Evolutionary conservation across 2,888 invertebrate species (phyloP).

Genomic region (Amiota communis): DNA sequence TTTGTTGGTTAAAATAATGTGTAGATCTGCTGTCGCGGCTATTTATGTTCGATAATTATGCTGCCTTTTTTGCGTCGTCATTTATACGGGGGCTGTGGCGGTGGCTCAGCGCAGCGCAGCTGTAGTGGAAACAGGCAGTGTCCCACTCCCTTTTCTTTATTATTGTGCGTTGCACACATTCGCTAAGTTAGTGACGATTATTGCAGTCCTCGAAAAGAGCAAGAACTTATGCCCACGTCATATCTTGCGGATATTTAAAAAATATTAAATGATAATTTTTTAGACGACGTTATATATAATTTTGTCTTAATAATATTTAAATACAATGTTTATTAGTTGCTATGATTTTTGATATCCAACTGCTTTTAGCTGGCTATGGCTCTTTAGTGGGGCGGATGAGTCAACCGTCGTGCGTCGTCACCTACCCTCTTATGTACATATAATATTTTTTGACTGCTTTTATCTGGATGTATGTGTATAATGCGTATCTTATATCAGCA

Average conservation of each 20-base stretch:
- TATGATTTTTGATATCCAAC: not conserved
- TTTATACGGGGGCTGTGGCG: constrained; percentile 56
- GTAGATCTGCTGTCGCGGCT: constrained; percentile 39
- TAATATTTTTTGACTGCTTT: constrained; percentile 59
- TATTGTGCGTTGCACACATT: constrained; percentile 29
- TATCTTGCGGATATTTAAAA: constrained; percentile 28
- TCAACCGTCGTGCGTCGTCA: constrained; percentile 59
- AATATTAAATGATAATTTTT: not conserved
- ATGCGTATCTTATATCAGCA: not conserved
- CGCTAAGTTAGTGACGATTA: not conserved
- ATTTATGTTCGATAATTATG: constrained; percentile 53
- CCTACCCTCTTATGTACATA: constrained; percentile 41
- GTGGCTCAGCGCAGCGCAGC: not conserved
- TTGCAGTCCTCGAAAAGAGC: not conserved
- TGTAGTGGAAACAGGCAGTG: constrained; percentile 2
- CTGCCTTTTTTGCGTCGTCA: constrained; percentile 67
- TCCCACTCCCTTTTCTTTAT: constrained; percentile 50
- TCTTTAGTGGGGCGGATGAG: constrained; percentile 66
- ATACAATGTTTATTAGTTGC: not conserved
- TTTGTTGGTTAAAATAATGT: constrained; percentile 37
- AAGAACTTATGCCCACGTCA: constrained; percentile 38
- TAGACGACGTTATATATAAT: not conserved
- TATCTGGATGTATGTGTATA: constrained; percentile 10
- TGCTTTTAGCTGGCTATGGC: constrained; percentile 12
- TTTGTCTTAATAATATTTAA: not conserved